These are phyloP conservation scores for Marronus borbonicus DNA, from an alignment of 2,888 invertebrate species.

Conservation along the genomic window DNA sequence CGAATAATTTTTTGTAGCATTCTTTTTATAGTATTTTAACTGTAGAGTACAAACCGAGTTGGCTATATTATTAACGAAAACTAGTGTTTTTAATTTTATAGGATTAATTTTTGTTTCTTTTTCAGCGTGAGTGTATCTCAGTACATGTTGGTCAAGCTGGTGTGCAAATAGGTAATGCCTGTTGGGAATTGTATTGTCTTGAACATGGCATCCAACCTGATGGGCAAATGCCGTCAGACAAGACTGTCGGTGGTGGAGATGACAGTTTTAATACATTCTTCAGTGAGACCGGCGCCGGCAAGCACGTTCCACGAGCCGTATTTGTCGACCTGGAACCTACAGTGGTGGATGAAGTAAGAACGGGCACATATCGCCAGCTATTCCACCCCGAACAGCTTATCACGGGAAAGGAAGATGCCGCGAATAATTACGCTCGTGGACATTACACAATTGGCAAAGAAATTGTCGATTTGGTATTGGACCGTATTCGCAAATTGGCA, in stretches of 20 bases:
- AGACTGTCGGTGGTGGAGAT: conserved; percentile 91
- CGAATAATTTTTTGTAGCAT: too few relatives aligned
- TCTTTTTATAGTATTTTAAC: too few relatives aligned
- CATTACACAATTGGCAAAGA: conserved; percentile 98
- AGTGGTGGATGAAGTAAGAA: conserved; percentile 95
- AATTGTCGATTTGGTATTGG: conserved; percentile 91
- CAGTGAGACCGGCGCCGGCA: conserved; percentile 95
- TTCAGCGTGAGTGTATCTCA: conserved; percentile 85
- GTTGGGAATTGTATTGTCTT: conserved; percentile 91
- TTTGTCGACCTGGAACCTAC: conserved; percentile 98
- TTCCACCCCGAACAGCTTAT: conserved; percentile 98
- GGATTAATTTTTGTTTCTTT: conserved; percentile 23
- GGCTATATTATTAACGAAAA: too few relatives aligned
- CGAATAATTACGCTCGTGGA: conserved; percentile 97
- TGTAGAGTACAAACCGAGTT: too few relatives aligned
- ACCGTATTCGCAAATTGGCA: conserved; percentile 88
- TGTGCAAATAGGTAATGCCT: conserved; percentile 92
- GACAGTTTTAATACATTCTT: conserved; percentile 97
- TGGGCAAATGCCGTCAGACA: conserved; percentile 95
- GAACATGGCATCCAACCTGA: conserved; percentile 95
- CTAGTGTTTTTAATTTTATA: too few relatives aligned
- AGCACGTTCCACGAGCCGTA: conserved; percentile 95
- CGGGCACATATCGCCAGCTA: conserved; percentile 94
- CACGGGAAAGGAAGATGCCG: conserved; percentile 97
- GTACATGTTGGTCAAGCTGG: conserved; percentile 88